Evolutionary conservation across 1,140 invertebrate species (phyloP), one percentile per base, ranked within the genome.

Genomic region (Cyrtorhinus lividipennis): DNA sequence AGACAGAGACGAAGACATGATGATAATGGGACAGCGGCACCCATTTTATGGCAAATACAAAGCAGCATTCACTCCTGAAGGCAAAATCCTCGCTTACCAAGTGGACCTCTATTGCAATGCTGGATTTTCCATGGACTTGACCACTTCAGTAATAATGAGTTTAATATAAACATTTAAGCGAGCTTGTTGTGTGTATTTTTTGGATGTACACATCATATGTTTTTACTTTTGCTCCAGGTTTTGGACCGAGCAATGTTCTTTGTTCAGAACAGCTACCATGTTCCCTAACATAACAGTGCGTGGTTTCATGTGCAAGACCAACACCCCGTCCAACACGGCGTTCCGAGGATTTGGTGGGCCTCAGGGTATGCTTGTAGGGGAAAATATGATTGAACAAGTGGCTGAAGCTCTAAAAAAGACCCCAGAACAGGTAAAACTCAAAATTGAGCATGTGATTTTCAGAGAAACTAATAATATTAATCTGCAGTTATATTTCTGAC

Each of bases 1-100:
- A 38, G 92, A 96, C 73, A 78, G 94, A 65, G 91, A 95, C 72
- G 93, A 97, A 76, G 93, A 97, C 72, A 97, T 98, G 88, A 74
- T 86, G 64, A 84, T 88, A 57, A 86, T 83, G 0, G 94, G 93
- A 1, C 86, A 83, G 1, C 78, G 95, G 67, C 91, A 97, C 79
- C 92, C 94, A 0, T 94, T 94, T 72, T 76, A 85, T 3, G 83
- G 83, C 22, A 87, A 86, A 70, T 98, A 95, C 68, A 92, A 91
- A 78, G 81, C 89, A 61, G 90, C 84, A 23, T 90, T 90, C 69
- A 84, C 79, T 44, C 78, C 81, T 26, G 76, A 83, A 64, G 92
- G 92, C 1, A 79, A 81, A 62, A 80, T 96, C 22, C 77, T 81
- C 56, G 90, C 80, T 5, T 75, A 83, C 15, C 78, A 86, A 48